Evolutionary conservation across 2,888 invertebrate species (phyloP), one percentile per base, ranked within the genome.

Genomic region (Endotricha flammealis): DNA sequence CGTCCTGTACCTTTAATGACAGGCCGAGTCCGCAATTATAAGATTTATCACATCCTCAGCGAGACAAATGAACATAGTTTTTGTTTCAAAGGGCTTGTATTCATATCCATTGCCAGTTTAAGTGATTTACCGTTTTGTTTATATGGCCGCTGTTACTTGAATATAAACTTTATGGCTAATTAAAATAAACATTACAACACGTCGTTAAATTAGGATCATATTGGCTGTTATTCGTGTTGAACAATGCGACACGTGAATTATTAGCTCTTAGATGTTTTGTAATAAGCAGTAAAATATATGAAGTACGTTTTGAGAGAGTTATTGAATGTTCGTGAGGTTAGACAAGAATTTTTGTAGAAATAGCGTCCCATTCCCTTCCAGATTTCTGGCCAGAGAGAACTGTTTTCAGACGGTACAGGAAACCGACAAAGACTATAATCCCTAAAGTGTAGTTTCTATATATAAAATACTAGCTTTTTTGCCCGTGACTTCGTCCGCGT

Each of bases 161-260:
- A 27, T 12, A 12, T 11, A 4, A 27, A 4, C 20, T 20, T 20
- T 20, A 20, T 20, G 20, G 3, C 20, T 20, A 7, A 20, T 20
- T 20, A 20, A 20, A 20, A 20, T 20, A 20, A 20, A 20, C 20
- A 20, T 20, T 20, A 20, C n/a, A 20, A 20, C 20, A 6, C n/a
- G 20, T 6, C n/a, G 20, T 20, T 8, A 20, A 20, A 20, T 20
- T 20, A 20, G 20, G 20, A 20, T 20, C 6, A 20, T 20, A 4
- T 20, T 20, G n/a, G 50, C 50, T 55, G 53, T 56, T 53, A 57
- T 57, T 50, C 53, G 20, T n/a, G 7, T 20, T 20, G 6, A 20
- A 20, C 20, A 20, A 20, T 4, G 20, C 3, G 20, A 7, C 20
- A n/a, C 20, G 2, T 20, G 6, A 20, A 20, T 20, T 8, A 20